phyloP scores from a whole-genome alignment of 2,888 invertebrate genomes.

The Lasiommata megera region DNA sequence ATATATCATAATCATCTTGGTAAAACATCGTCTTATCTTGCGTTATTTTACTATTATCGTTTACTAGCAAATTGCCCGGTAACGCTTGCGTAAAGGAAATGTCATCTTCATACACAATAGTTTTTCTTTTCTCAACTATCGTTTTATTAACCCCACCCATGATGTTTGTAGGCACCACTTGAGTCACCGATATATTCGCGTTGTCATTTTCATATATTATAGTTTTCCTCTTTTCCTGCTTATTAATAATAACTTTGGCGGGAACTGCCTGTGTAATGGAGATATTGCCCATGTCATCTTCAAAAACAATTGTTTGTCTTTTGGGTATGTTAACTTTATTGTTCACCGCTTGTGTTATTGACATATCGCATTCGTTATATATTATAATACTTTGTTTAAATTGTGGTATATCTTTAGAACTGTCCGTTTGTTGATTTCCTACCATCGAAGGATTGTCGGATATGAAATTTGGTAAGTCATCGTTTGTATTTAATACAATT shows the following conservation, averaged over 20 bases:
- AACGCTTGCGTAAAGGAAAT: constrained; percentile 45
- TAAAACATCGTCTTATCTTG: constrained; percentile 20
- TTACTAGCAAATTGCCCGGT: constrained; percentile 36
- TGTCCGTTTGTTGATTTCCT: background rate
- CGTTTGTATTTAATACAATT: constrained; percentile 55
- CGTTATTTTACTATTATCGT: constrained; percentile 3
- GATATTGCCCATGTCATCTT: constrained; percentile 38
- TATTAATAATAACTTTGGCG: constrained; percentile 23
- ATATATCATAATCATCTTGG: constrained; percentile 39
- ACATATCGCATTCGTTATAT: constrained; percentile 30
- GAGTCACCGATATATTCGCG: constrained; percentile 38
- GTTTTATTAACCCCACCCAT: constrained; percentile 10
- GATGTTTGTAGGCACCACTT: constrained; percentile 33
- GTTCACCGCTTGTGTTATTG: constrained; percentile 25
- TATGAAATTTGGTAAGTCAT: constrained; percentile 61
- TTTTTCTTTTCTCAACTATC: constrained; percentile 30
- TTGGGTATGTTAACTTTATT: constrained; percentile 24
- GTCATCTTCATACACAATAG: constrained; percentile 35
- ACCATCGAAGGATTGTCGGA: constrained; percentile 24
- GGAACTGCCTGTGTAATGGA: constrained; percentile 44
- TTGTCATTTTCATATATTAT: constrained; percentile 37
- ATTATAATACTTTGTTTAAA: constrained; percentile 13
- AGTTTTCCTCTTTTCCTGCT: constrained; percentile 32
- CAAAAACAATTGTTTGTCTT: constrained; percentile 40
- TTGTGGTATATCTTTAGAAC: background rate